Base-by-base conservation (phyloP, 2,888 invertebrate species). In the Caenorhabditis zanzibari region DNA sequence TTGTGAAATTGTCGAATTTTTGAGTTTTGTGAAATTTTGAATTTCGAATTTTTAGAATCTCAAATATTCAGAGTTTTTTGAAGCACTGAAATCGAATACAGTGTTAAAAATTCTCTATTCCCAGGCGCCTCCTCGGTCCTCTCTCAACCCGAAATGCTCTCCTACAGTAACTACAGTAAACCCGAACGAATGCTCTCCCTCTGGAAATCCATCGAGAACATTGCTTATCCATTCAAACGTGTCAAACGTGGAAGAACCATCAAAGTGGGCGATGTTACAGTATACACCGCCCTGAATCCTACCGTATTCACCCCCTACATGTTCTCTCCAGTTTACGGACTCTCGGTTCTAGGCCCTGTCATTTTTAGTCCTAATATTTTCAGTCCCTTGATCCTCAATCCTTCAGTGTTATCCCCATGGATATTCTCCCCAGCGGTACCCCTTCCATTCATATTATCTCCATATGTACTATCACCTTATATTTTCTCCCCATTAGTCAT, bases 311-410 rank as follows among this genome's bases (percentile, higher is more conserved):
- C 68, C 19, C 85, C 85, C 0, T 85, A 83, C 26, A 69, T 74
- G 64, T 85, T 85, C 44, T 44, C 81, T 3, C 90, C 90, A 9
- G 84, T 87, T 32, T 84, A 71, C 44, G 90, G 90, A 3, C 54
- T 90, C 1, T 79, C 82, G n/a, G 81, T 90, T 0, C 80, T 90
- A 1, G 90, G 90, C 0, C 90, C 90, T 0, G 82, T 85, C 1
- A 82, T 86, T 52, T 85, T 91, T 7, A 89, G 89, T 16, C 91
- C 91, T 1, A 88, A 81, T 44, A 81, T 91, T 14, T 91, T 91
- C 69, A 86, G 88, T 3, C 91, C 91, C 2, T 80, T 90, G 14
- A 88, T 91, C 32, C 75, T 91, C 10, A 89, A 89, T 71, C 89
- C 91, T 3, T 79, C 88, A 4, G 88, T 90, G 1, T 58, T 88